phyloP scores from a whole-genome alignment of 92 coral and sea anemone genomes.

The Palythoa heliodiscus region DNA sequence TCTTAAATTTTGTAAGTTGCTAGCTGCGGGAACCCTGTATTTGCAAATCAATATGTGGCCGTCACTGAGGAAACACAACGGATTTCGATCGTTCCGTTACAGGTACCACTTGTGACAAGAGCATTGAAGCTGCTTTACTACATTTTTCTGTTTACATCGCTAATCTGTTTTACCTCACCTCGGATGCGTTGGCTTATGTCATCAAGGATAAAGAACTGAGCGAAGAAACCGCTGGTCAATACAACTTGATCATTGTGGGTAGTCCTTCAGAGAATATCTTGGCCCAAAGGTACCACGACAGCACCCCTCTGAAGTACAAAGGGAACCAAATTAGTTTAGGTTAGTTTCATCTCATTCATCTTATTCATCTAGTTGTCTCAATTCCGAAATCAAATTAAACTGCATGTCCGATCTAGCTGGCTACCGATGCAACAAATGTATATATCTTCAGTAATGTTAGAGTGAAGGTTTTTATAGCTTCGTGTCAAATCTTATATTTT shows the following conservation, averaged over 20 bases:
- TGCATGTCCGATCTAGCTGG: no score
- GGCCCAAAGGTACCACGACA: conserved; percentile 66
- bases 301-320: conserved; percentile 61
- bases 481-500: no score
- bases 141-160: conserved; percentile 92
- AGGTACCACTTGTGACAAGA: conserved; percentile 57
- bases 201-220: conserved; percentile 66
- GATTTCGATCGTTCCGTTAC: not conserved
- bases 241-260: conserved; percentile 90
- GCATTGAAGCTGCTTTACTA: conserved; percentile 43
- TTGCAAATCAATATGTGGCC: not conserved
- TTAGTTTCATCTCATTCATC: conserved; percentile 31
- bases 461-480: no score
- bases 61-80: not conserved
- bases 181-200: conserved; percentile 81
- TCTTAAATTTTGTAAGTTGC: no score
- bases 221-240: conserved; percentile 69
- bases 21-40: no score
- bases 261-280: conserved; percentile 72
- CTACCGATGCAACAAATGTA: no score
- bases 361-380: no score
- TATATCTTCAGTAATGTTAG: no score
- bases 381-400: no score
- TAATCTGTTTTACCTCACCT: conserved; percentile 86
- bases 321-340: conserved; percentile 65